Evolutionary conservation across 2,888 invertebrate species (phyloP).

Genomic region (Ornithoptera alexandrae): DNA sequence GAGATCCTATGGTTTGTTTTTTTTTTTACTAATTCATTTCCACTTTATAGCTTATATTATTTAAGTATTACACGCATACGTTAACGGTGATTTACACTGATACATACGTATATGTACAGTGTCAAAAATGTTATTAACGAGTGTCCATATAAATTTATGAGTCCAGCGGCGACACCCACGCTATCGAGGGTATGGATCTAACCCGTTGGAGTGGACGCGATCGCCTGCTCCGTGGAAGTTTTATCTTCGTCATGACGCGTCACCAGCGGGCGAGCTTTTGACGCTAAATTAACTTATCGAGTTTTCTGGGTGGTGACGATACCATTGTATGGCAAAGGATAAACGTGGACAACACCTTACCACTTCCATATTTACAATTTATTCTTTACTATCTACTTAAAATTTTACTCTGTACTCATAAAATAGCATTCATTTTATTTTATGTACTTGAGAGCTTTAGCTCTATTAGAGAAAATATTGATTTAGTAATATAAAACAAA

Average conservation of each 20-base stretch:
- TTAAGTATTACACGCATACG: too few species aligned
- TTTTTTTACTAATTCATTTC: too few species aligned
- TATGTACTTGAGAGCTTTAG: too few species aligned
- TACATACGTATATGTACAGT: conserved; percentile 1
- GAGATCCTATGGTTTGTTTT: too few species aligned
- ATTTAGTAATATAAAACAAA: too few species aligned
- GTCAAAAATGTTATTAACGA: conserved; percentile 22
- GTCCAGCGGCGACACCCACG: conserved; percentile 32
- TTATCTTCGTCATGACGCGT: conserved; percentile 29
- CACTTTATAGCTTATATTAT: too few species aligned
- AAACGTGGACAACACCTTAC: conserved; percentile 10
- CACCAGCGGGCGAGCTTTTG: conserved; percentile 45
- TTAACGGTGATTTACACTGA: not conserved
- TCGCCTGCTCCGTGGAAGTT: conserved; percentile 30
- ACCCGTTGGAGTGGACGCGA: conserved; percentile 26
- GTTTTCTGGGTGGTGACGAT: conserved; percentile 39
- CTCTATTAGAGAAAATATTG: too few species aligned
- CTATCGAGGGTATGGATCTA: conserved; percentile 34
- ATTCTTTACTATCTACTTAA: too few species aligned
- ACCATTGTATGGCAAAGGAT: not conserved
- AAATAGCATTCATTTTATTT: too few species aligned
- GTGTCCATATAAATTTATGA: conserved; percentile 20
- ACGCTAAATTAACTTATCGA: conserved; percentile 62
- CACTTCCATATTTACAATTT: not conserved
- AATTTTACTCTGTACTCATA: too few species aligned